phyloP scores from a whole-genome alignment of 2,113 vertebrate species.

The Heterotis niloticus region DNA sequence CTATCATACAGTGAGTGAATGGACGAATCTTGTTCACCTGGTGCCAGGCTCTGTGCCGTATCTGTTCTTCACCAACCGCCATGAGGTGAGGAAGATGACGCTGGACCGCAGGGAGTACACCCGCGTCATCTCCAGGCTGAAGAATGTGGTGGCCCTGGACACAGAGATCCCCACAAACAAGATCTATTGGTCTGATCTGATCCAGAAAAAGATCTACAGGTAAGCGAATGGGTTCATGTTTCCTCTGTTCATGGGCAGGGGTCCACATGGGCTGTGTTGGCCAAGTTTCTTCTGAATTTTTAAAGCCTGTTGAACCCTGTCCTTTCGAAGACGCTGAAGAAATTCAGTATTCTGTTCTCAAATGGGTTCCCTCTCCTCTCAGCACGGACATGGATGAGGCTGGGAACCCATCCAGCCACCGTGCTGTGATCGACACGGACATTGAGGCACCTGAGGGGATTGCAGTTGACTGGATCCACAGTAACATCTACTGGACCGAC shows the following conservation, averaged over 20 bases:
- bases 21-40: too few species aligned
- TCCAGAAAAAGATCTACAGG: slow-evolving; percentile 81
- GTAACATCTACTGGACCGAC: slow-evolving; percentile 87
- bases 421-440: slow-evolving; percentile 57
- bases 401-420: slow-evolving; percentile 52
- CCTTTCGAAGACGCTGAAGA: too few species aligned
- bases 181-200: slow-evolving; percentile 81
- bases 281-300: not conserved
- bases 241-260: not conserved
- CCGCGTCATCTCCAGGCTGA: slow-evolving; percentile 65
- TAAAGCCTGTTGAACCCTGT: not conserved
- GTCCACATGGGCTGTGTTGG: not conserved
- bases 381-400: slow-evolving; percentile 65
- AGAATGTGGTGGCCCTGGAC: slow-evolving; percentile 74
- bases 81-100: slow-evolving; percentile 76
- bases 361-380: not conserved
- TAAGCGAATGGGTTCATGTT: slow-evolving; percentile 37
- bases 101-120: slow-evolving; percentile 73
- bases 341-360: not conserved
- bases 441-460: slow-evolving; percentile 72
- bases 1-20: too few species aligned
- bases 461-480: slow-evolving; percentile 83
- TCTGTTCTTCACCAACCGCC: slow-evolving; percentile 76
- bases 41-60: slow-evolving; percentile 65
- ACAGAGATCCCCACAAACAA: slow-evolving; percentile 68